phyloP scores from a whole-genome alignment of 2,888 invertebrate genomes.

The Caenorhabditis sp. region DNA sequence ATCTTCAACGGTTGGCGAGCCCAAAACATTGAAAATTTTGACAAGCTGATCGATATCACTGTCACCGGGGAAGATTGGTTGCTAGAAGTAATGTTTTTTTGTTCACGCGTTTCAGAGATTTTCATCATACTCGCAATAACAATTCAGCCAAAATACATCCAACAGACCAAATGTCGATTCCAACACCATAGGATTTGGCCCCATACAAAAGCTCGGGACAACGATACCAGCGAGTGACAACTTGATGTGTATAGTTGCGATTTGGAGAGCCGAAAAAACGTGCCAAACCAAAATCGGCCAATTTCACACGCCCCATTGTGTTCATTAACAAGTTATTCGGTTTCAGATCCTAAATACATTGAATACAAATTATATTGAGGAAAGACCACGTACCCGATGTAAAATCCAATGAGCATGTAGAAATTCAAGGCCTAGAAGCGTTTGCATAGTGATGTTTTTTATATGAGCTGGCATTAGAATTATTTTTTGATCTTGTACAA shows the following conservation, averaged over 20 bases:
- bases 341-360: too few relatives aligned
- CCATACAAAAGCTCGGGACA: slow-evolving; percentile 91
- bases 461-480: slow-evolving; percentile 90
- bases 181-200: slow-evolving; percentile 91
- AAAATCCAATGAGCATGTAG: slow-evolving; percentile 94
- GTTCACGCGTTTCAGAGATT: too few relatives aligned
- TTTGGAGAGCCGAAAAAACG: slow-evolving; percentile 96
- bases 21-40: slow-evolving; percentile 91
- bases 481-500: slow-evolving; percentile 80
- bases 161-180: slow-evolving; percentile 98
- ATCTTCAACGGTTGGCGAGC: slow-evolving; percentile 87
- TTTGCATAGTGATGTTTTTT: slow-evolving; percentile 94
- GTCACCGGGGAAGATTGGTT: slow-evolving; percentile 94
- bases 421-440: slow-evolving; percentile 90
- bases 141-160: slow-evolving; percentile 97
- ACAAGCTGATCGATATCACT: slow-evolving; percentile 95
- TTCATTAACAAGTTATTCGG: slow-evolving; percentile 97
- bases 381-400: too few relatives aligned
- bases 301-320: slow-evolving; percentile 88
- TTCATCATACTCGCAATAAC: slow-evolving; percentile 72
- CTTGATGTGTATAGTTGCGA: slow-evolving; percentile 89
- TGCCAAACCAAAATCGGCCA: slow-evolving; percentile 98
- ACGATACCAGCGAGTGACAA: slow-evolving; percentile 69
- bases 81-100: slow-evolving; percentile 70
- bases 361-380: too few relatives aligned